Evolutionary conservation across 1,140 invertebrate genomes (phyloP), one percentile per base, ranked within the genome.

Genomic region (Micrasema minimum): DNA sequence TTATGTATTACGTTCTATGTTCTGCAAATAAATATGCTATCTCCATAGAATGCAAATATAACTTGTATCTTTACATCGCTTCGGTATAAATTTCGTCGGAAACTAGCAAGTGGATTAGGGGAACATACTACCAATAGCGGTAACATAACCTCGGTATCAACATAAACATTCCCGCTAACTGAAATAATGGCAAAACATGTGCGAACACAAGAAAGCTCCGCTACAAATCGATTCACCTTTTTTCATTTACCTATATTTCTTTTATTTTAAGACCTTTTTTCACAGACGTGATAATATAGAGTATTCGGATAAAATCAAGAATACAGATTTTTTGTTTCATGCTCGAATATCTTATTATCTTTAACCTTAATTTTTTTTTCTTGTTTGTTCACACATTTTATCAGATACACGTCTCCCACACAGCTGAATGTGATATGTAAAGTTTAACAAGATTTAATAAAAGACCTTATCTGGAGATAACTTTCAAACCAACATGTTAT

Each of bases 31-130:
- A 4, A 31, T 31, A 37, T 37, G 35, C 26, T 66, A 50, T 51
- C 22, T 66, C 16, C 16, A 51, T 37, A 46, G 61, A 45, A 64
- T 64, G 45, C 41, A 64, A 64, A 46, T 50, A 46, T 35, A 41
- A 20, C 35, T 31, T 31, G 26, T 41, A 59, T 41, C 55, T 59
- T 59, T 41, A 41, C 23, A 62, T 22, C 20, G 43, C 43, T 62
- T 62, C 20, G 22, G 20, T 18, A 62, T 62, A 62, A 62, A 45
- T 62, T 62, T 62, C 12, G 14, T 26, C 23, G 14, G 16, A 14
- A 62, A 62, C 41, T 62, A 26, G 10, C 51, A 14, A 35, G 41
- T 26, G 38, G 38, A 62, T 46, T 20, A 59, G 35, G 55, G 10
- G n/a, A 20, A 26, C 14, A 12, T 26, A 23, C 20, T 10, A 37